Base-by-base conservation (phyloP, 1,140 invertebrate genomes). In the Drosophila sucinea region DNA sequence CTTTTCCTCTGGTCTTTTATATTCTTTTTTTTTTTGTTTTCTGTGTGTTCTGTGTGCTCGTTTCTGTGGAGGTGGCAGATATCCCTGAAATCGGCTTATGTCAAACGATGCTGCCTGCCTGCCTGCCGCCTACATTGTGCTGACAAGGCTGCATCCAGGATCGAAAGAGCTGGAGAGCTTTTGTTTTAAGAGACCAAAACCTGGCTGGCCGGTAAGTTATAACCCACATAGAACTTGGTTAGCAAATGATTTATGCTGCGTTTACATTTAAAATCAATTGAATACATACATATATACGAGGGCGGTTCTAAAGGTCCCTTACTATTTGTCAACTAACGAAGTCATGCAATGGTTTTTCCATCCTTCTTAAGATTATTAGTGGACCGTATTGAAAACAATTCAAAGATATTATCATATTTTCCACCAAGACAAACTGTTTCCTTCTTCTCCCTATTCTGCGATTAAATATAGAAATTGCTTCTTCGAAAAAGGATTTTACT, bases 41-140 rank as follows among this genome's bases (percentile, higher is more conserved):
- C 33, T 35, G 3, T 35, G 40, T 25, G 27, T 44, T n/a, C 40
- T 54, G 51, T 35, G 33, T 40, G 11, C 5, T 30, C 33, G 60
- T 23, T 11, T 10, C 56, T 60, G 68, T 51, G 64, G 67, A 55
- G 77, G 57, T 66, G 55, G 65, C 71, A 78, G 77, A 89, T 89
- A 89, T 89, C 71, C 77, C 77, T 81, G 81, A 89, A 89, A 89
- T 81, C 84, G 84, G 84, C 84, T 89, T 89, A 89, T 89, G 85
- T 89, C 84, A 51, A 51, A 51, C 44, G 44, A 27, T 27, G 23
- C 44, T 23, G 44, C 44, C 44, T 23, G 84, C 80, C 84, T 72
- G 77, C 56, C n/a, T 4, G 65, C 66, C 84, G 44, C 30, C 56
- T 67, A 66, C 84, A 84, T 89, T 84, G 74, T 89, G 84, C 85